Evolutionary conservation across 2,797 vertebrate species (phyloP), one percentile per base, ranked within the genome.

Genomic region (Cossypha niveicapilla): DNA sequence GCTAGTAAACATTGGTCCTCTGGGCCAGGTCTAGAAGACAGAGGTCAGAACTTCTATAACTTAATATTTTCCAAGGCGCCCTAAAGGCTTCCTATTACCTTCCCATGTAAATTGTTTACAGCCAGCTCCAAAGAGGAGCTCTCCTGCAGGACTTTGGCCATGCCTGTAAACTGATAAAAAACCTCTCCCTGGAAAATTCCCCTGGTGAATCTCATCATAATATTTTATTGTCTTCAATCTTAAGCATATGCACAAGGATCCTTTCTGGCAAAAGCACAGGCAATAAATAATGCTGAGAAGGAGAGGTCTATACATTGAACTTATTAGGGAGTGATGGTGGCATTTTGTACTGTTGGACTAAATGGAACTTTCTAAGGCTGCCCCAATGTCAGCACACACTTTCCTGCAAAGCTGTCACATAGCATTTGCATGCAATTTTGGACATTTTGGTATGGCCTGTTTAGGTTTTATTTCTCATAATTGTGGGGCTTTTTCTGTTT

Each of bases 21-120:
- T 74, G 91, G 70, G 94, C 79, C 92, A 90, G 66, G 67, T 86
- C 86, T 93, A 87, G 66, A 77, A 96, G 75, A 83, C 84, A 94
- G 90, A 92, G 93, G 94, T 97, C 95, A 96, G 67, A 95, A 92
- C 22, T 81, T 84, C 80, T 90, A 61, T 77, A 82, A 87, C 41
- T 95, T 96, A 90, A 86, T 94, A 94, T 95, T 94, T 96, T 97
- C 80, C 78, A 84, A 96, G 82, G 86, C 61, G 82, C 80, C 80
- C 57, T 78, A 81, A 95, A 94, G 83, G 80, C 66, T 96, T 96
- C 92, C 90, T 92, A 79, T 83, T 95, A 81, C 80, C 67, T 87
- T 88, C 39, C 48, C 68, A 87, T 12, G 75, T 80, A 92, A 96
- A 86, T 82, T 73, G 88, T 94, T 93, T 92, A 74, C 85, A 96